Evolutionary conservation across 2,888 invertebrate genomes (phyloP).

Genomic region (Gasteruption jaculator): DNA sequence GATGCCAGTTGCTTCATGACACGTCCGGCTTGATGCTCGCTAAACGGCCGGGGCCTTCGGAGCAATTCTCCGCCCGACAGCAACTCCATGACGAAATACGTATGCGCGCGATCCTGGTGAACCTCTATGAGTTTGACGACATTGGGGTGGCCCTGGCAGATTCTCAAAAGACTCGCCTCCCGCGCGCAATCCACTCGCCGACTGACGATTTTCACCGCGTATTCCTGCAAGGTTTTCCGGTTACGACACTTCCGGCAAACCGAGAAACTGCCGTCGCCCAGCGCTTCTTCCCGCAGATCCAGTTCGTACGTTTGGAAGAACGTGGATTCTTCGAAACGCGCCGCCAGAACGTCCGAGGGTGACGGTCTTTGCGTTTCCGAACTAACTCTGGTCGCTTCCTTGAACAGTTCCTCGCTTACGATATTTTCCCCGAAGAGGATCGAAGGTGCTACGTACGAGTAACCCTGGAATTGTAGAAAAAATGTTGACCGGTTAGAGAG

Average conservation of each 20-base stretch:
- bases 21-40: conserved; percentile 73
- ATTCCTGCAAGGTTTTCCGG: conserved; percentile 68
- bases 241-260: conserved; percentile 79
- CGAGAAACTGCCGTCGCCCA: conserved; percentile 88
- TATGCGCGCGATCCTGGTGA: conserved; percentile 78
- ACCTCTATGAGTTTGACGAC: conserved; percentile 81
- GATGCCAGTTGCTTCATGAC: conserved; percentile 78
- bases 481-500: not conserved
- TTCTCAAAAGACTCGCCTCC: conserved; percentile 74
- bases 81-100: conserved; percentile 87
- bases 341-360: conserved; percentile 30
- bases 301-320: conserved; percentile 85
- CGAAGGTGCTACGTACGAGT: conserved; percentile 93
- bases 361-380: conserved; percentile 27
- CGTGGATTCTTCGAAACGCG: conserved; percentile 61
- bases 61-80: conserved; percentile 80
- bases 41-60: conserved; percentile 62
- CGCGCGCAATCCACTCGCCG: conserved; percentile 63
- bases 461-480: conserved; percentile 61
- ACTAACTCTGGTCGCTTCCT: conserved; percentile 46
- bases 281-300: conserved; percentile 62
- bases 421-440: conserved; percentile 78
- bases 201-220: conserved; percentile 84
- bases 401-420: conserved; percentile 69
- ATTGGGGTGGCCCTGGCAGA: conserved; percentile 86